Evolutionary conservation across 2,888 invertebrate genomes (phyloP), one percentile per base, ranked within the genome.

Genomic region (Drosophila birchii): DNA sequence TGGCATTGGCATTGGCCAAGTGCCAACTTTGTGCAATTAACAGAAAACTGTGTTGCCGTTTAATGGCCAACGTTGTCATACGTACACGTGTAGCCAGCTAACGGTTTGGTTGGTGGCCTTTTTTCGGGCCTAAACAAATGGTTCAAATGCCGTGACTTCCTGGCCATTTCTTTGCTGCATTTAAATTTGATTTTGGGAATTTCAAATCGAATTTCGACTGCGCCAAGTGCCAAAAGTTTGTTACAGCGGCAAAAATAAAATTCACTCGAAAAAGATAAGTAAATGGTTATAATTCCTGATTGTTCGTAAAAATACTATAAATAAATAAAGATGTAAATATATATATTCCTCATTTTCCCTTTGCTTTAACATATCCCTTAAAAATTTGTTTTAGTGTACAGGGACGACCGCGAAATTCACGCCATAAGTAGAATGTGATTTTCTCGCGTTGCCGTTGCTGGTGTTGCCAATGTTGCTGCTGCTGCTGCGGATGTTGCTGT

Each of bases 371-470:
- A 6, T n/a, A n/a, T 18, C 9, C 20, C 29, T 5, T 32, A 14
- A 20, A 20, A 7, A 56, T 39, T 59, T 29, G 18, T 58, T 18
- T 36, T 1, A 0, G 34, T 38, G 51, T 53, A 23, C 23, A 34
- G 23, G 34, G 80, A 87, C 80, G 82, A 87, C 75, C 80, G 82
- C 86, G 56, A 86, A 86, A 78, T 86, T 87, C 89, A 88, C 89
- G 86, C 86, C 86, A 89, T 86, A 89, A 89, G 89, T 89, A 88
- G 88, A 83, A 86, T 86, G 84, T 79, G 88, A 86, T 86, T 86
- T 87, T 86, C 85, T 85, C 85, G 87, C 88, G 45, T 63, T 59
- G 60, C 60, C 32, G 58, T 55, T 56, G 75, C 47, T 72, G 56
- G 26, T 51, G 39, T 34, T 51, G 51, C 51, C 51, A 20, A 51